These are phyloP conservation scores for Malurus elegans DNA, from an alignment of 2,113 vertebrate species.

Conservation along the genomic window DNA sequence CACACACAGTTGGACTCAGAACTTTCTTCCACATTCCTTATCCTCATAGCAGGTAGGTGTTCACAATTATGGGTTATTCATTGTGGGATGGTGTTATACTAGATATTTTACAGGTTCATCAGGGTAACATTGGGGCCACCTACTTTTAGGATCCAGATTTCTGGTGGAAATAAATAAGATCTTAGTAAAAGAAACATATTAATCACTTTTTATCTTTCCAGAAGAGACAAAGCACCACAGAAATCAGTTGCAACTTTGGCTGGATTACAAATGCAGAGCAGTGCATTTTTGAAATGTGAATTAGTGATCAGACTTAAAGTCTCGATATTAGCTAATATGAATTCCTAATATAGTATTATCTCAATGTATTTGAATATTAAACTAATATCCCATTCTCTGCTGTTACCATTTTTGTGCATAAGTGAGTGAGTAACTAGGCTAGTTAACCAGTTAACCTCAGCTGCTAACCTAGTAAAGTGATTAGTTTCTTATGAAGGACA, in stretches of 20 bases:
- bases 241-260: not conserved
- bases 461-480: not conserved
- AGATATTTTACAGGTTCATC: not conserved
- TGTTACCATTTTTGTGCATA: not conserved
- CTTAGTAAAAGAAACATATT: not conserved
- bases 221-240: not conserved
- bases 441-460: not conserved
- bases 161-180: not conserved
- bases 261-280: not conserved
- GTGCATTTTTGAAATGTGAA: not conserved
- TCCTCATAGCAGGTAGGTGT: not conserved
- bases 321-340: not conserved
- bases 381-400: not conserved
- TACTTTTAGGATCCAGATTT: not conserved
- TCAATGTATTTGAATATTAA: not conserved
- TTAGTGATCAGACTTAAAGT: not conserved
- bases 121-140: not conserved
- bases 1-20: not conserved
- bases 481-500: not conserved
- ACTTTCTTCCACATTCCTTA: not conserved
- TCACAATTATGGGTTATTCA: not conserved
- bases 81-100: not conserved
- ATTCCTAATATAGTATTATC: not conserved
- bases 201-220: not conserved
- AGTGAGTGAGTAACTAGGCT: not conserved